Base-by-base conservation (phyloP, 2,888 invertebrate genomes). In the Eilema griseolum region DNA sequence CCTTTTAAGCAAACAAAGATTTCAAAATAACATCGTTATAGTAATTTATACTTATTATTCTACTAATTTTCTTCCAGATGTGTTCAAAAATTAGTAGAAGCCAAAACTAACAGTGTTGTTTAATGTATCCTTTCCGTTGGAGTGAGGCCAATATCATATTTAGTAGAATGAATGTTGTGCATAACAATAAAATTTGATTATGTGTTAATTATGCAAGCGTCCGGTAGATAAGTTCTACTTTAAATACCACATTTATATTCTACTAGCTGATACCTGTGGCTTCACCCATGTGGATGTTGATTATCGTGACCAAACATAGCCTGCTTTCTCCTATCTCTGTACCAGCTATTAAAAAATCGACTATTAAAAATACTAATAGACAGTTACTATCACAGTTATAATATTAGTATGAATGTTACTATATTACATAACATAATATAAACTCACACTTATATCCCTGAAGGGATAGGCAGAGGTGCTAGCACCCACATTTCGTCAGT, bases 181-280 rank as follows among this genome's bases (percentile, higher is more conserved):
- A 41, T 26, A 33, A 61, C 37, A 56, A 52, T 60, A 57, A 61
- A 65, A 28, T 26, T 16, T 61, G 52, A 69, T 65, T 52, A 65
- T 37, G 65, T 69, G 69, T 65, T 65, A 56, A 65, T 65, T 46
- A 16, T 12, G 23, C 23, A 46, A 31, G 10, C 23, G 24, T 65
- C 57, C 61, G 20, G 41, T 56, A 66, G 10, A 33, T 66, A 65
- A 28, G 4, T 57, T 20, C 56, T 10, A 10, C 37, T 57, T 14
- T 23, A 16, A 33, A 24, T 56, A 57, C 33, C 33, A 33, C 28
- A 33, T 61, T 31, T 26, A 20, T 46, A 52, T 52, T 52, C n/a
- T 20, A n/a, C 10, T 52, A 20, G 3, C 14, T 7, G 0, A 1
- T 7, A 7, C 2, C 16, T 5, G 5, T 5, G 37, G 37, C 12